phyloP scores from a whole-genome alignment of 2,888 invertebrate species.

The Zaprionus bogoriensis region DNA sequence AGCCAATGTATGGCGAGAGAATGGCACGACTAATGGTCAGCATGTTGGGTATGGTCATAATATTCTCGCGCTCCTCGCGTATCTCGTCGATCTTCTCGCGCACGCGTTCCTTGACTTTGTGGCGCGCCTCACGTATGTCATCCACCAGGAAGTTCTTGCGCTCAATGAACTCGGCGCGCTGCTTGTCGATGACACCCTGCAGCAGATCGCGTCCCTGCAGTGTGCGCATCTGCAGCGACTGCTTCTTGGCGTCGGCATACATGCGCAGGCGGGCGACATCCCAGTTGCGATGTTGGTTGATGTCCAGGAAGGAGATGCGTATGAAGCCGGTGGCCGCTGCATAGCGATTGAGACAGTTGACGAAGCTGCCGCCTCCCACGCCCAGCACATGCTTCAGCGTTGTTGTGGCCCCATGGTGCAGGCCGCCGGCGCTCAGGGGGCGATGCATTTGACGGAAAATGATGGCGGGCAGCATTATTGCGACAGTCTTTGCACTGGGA shows the following conservation, averaged over 20 bases:
- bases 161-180: constrained; percentile 85
- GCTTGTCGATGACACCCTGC: constrained; percentile 86
- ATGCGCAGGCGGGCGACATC: constrained; percentile 79
- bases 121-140: constrained; percentile 88
- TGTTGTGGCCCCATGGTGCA: constrained; percentile 70
- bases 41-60: constrained; percentile 96
- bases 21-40: constrained; percentile 93
- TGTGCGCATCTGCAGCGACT: constrained; percentile 76
- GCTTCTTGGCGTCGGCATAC: constrained; percentile 81
- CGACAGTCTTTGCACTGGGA: constrained; percentile 12
- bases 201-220: constrained; percentile 84
- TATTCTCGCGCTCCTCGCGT: constrained; percentile 88
- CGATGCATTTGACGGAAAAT: constrained; percentile 80
- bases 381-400: constrained; percentile 74
- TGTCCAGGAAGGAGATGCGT: constrained; percentile 80
- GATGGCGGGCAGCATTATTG: constrained; percentile 79
- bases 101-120: constrained; percentile 88
- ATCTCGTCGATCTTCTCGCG: constrained; percentile 89
- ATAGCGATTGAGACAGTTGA: constrained; percentile 81
- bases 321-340: constrained; percentile 81
- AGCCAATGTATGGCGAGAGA: constrained; percentile 94
- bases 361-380: constrained; percentile 66
- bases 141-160: constrained; percentile 87
- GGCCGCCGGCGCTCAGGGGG: constrained; percentile 61
- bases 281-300: constrained; percentile 80